These are phyloP conservation scores for Cyclina sinensis DNA, from an alignment of 1,140 invertebrate species.

Conservation along the genomic window DNA sequence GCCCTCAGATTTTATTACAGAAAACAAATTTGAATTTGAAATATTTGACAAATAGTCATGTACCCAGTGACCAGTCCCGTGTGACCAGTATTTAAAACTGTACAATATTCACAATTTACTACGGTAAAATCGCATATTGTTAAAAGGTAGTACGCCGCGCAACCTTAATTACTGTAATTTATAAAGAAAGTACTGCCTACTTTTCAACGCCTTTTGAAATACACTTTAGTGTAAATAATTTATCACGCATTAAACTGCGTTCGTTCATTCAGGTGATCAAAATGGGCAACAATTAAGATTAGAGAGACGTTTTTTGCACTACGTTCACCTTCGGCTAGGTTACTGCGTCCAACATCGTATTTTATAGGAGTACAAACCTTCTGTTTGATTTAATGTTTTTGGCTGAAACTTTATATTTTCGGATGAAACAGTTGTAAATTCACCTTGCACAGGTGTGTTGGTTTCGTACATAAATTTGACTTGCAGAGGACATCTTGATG, in stretches of 20 bases:
- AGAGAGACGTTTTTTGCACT: not conserved
- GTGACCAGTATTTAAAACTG: not conserved
- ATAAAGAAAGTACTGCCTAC: not conserved
- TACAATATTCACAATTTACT: not conserved
- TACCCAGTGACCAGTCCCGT: not conserved
- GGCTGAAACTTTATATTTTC: constrained; percentile 7
- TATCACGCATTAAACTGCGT: not conserved
- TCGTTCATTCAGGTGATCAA: not conserved
- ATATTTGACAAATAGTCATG: not conserved
- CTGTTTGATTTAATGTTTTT: not conserved
- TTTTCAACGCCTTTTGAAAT: constrained; percentile 1
- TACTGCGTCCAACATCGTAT: not conserved
- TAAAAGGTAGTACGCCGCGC: not conserved
- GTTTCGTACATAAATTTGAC: not conserved
- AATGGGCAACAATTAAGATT: not conserved
- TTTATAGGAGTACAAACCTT: not conserved
- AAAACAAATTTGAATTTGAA: too few relatives aligned
- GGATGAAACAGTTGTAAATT: not conserved
- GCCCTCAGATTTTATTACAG: too few relatives aligned
- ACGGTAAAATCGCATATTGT: not conserved
- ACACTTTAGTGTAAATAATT: not conserved
- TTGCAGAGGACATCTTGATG: not conserved
- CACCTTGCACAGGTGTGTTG: not conserved
- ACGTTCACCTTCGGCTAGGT: not conserved
- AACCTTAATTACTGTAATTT: not conserved